These are phyloP conservation scores for Arvicanthis niloticus DNA, from an alignment of 2,113 vertebrate species.

Conservation along the genomic window DNA sequence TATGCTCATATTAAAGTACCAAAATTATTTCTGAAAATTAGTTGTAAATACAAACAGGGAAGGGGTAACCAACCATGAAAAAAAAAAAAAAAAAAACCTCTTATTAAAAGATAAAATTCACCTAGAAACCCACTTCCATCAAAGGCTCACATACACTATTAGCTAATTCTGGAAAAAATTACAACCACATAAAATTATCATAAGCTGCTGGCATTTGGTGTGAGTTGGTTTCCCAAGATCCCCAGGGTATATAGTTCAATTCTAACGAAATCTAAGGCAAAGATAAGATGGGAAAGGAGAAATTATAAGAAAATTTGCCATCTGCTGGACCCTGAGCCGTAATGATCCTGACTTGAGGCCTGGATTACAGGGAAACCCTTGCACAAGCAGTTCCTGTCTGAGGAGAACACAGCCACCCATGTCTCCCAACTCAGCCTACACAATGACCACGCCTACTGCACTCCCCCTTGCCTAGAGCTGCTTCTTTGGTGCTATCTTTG, in stretches of 20 bases:
- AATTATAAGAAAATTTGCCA: not conserved
- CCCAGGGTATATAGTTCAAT: not conserved
- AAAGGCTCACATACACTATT: not conserved
- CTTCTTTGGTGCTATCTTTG: constrained; percentile 79
- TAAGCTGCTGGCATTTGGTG: not conserved
- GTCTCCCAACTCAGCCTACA: constrained; percentile 81
- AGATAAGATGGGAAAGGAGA: not conserved
- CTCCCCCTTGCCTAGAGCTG: constrained; percentile 73
- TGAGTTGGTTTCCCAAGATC: not conserved
- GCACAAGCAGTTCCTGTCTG: constrained; percentile 77
- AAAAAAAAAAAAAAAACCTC: not conserved
- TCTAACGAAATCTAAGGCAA: constrained; percentile 3
- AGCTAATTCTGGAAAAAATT: not conserved
- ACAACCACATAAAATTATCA: not conserved
- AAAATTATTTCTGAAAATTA: constrained; percentile 52
- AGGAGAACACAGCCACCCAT: constrained; percentile 81
- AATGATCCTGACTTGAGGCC: no score
- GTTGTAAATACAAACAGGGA: not conserved
- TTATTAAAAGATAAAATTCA: constrained; percentile 45
- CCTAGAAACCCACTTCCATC: constrained; percentile 45
- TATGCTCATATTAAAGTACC: not conserved
- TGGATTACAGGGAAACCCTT: constrained; percentile 69
- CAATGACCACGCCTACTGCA: constrained; percentile 83
- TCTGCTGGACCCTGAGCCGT: no score
- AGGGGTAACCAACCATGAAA: constrained; percentile 43